phyloP scores from a whole-genome alignment of 1,140 invertebrate species.

The Theocolax elegans region DNA sequence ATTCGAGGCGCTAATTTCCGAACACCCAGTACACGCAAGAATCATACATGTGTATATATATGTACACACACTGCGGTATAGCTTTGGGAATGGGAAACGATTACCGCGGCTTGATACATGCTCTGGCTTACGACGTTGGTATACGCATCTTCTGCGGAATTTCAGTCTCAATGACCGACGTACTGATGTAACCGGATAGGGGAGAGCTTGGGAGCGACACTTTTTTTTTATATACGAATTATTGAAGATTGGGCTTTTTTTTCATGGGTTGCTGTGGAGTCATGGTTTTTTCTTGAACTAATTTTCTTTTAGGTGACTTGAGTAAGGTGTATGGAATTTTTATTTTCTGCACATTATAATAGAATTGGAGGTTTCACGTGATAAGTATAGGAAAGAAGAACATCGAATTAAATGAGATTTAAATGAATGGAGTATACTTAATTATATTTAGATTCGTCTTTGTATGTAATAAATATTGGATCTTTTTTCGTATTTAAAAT shows the following conservation, averaged over 20 bases:
- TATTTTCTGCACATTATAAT: neutral
- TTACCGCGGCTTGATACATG: neutral
- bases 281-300: too few species aligned
- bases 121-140: neutral
- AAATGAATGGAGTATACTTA: too few species aligned
- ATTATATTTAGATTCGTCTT: too few species aligned
- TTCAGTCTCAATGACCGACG: slow-evolving; percentile 19
- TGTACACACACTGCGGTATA: too few species aligned
- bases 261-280: too few species aligned
- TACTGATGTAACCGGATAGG: slow-evolving; percentile 22
- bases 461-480: too few species aligned
- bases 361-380: too few species aligned
- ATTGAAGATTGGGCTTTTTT: neutral
- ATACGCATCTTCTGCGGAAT: slow-evolving; percentile 12
- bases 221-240: neutral
- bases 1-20: neutral
- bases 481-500: too few species aligned
- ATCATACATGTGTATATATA: neutral
- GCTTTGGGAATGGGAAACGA: slow-evolving; percentile 11
- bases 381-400: too few species aligned
- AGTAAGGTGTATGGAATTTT: neutral
- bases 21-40: slow-evolving; percentile 18
- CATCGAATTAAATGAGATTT: too few species aligned
- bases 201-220: neutral
- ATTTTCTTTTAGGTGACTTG: too few species aligned